Evolutionary conservation across 2,113 vertebrate species (phyloP).

Genomic region (Lonchura striata): DNA sequence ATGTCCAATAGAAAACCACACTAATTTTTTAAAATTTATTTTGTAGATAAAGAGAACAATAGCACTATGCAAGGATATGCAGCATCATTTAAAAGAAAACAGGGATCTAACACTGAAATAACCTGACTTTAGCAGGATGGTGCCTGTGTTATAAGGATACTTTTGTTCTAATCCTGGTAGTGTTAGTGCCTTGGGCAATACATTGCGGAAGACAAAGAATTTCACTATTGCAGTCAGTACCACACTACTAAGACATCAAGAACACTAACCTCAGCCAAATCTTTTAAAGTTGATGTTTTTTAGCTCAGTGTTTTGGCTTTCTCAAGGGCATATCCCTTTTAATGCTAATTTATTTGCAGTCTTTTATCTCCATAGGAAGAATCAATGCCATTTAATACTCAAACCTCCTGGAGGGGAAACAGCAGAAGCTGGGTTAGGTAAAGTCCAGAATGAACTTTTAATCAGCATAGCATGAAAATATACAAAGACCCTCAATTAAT

Average conservation of each 20-base stretch:
- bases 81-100: neutral
- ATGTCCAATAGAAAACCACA: neutral
- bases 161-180: neutral
- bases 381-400: conserved; percentile 4
- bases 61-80: neutral
- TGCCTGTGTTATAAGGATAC: neutral
- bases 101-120: neutral
- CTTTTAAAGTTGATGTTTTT: conserved; percentile 23
- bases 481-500: neutral
- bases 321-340: conserved; percentile 44
- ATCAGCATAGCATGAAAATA: neutral
- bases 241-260: conserved; percentile 20
- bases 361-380: conserved; percentile 55
- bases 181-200: neutral
- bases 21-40: neutral
- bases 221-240: neutral
- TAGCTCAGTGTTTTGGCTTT: conserved; percentile 35
- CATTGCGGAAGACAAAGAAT: neutral
- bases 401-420: conserved; percentile 17
- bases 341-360: conserved; percentile 25
- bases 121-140: neutral
- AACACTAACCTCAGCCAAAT: conserved; percentile 7
- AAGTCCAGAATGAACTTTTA: conserved; percentile 30
- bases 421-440: neutral
- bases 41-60: neutral